Base-by-base conservation (phyloP, 1,140 invertebrate genomes). In the Medauroidea extradentata region DNA sequence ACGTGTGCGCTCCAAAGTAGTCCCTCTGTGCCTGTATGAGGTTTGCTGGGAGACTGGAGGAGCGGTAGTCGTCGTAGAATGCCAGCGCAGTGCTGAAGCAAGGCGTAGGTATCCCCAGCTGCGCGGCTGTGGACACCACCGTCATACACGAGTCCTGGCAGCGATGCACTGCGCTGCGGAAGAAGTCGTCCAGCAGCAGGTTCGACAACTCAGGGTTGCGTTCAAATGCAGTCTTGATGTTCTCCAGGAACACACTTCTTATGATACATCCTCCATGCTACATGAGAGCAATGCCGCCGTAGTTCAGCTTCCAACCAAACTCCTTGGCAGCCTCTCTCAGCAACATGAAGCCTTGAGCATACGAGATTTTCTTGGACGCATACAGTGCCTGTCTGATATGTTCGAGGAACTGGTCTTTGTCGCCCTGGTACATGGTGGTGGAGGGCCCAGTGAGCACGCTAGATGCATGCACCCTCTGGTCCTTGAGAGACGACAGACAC, bases 181-280 rank as follows among this genome's bases (percentile, higher is more conserved):
- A 99, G 81, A 98, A 99, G 9, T 94, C 86, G 69, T 99, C 96
- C 59, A 99, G 69, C 25, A 99, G 75, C n/a, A 99, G 78, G 73
- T 97, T 99, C 0, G 83, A 83, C 4, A 99, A 77, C 50, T 90
- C 79, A 7, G 93, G 89, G 76, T 99, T 94, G 63, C 93, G 90
- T 55, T 94, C 92, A 75, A 95, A 99, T 0, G 97, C 97, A 41
- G 84, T 78, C 79, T 99, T 99, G 65, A 99, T 99, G 71, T 98
- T 94, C 24, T 94, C 96, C 55, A 99, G 79, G 75, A 99, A 99
- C 0, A 84, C 90, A 73, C 94, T 91, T 71, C 96, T 84, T 70
- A 99, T 99, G 70, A 99, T 99, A 73, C 98, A 99, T 29, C 98
- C 98, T 21, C 98, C 98, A 64, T 97, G 83, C 98, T 98, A 99